Conservation (phyloP, 2,888 invertebrate genomes). For the Ametastegia equiseti region DNA sequence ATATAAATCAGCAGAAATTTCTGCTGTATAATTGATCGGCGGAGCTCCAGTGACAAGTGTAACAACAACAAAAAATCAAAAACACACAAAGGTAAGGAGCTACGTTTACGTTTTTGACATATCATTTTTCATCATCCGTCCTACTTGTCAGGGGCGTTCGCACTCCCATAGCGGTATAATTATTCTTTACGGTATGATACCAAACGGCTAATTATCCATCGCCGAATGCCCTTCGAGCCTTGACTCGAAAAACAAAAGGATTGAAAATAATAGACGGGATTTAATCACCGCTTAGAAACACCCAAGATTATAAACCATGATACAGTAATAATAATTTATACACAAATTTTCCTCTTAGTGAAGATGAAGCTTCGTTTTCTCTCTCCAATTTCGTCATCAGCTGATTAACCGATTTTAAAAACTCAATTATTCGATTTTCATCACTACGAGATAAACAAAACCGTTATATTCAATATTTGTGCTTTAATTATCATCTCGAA, state of each 20-base stretch:
- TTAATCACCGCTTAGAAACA: background rate
- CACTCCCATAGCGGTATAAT: background rate
- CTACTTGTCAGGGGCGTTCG: slow-evolving; percentile 31
- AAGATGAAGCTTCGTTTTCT: background rate
- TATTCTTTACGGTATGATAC: background rate
- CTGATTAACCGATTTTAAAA: background rate
- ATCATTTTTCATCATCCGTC: slow-evolving; percentile 42
- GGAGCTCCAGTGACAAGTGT: background rate
- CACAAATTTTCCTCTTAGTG: background rate
- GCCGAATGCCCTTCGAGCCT: background rate
- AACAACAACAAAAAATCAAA: background rate
- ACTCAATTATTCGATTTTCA: background rate
- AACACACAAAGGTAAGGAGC: slow-evolving; percentile 39
- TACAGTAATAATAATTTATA: background rate
- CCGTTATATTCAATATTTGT: background rate
- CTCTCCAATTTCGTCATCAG: background rate
- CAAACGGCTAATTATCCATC: background rate
- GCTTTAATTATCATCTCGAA: background rate
- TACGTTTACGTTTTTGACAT: slow-evolving; percentile 57
- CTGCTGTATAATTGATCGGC: background rate
- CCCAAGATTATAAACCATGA: background rate
- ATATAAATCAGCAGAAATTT: background rate
- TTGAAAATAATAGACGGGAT: background rate
- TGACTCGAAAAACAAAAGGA: background rate
- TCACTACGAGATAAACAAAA: background rate